Evolutionary conservation across 2,113 vertebrate genomes (phyloP).

Genomic region (Illadopsis cleaveri): DNA sequence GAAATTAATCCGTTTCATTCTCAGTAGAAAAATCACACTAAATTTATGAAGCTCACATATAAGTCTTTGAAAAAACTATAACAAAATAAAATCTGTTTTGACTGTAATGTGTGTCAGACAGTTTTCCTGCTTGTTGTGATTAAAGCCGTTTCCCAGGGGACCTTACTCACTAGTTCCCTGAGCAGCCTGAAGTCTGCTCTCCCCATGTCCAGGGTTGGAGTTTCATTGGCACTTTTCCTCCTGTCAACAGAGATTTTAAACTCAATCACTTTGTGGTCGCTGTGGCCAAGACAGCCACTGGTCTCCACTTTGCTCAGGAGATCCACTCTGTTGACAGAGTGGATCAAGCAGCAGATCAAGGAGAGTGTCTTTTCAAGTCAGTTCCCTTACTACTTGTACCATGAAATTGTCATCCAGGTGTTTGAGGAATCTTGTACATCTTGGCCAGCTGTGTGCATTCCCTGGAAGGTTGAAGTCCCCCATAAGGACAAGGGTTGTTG

Average conservation of each 20-base stretch:
- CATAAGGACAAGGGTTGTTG: neutral
- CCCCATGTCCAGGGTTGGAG: neutral
- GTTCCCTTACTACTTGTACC: too few species aligned
- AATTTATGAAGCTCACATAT: neutral
- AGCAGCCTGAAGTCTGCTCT: neutral
- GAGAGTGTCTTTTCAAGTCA: neutral
- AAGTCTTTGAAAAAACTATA: neutral
- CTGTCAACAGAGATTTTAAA: neutral
- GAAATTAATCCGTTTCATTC: neutral
- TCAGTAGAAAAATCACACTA: neutral
- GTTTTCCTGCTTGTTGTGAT: neutral
- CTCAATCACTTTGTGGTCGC: accelerated
- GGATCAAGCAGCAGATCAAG: neutral
- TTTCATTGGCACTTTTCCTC: neutral
- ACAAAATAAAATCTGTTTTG: neutral
- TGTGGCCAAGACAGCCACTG: neutral
- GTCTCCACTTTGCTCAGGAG: neutral
- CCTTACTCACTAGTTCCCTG: too few species aligned
- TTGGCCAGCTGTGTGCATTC: neutral
- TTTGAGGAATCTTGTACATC: neutral
- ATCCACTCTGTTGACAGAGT: neutral
- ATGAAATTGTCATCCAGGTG: neutral
- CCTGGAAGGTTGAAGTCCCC: neutral
- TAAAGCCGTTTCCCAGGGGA: neutral
- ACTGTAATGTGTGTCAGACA: neutral